Conservation (phyloP, 1,140 invertebrate genomes). For the Drosophila bocki region DNA sequence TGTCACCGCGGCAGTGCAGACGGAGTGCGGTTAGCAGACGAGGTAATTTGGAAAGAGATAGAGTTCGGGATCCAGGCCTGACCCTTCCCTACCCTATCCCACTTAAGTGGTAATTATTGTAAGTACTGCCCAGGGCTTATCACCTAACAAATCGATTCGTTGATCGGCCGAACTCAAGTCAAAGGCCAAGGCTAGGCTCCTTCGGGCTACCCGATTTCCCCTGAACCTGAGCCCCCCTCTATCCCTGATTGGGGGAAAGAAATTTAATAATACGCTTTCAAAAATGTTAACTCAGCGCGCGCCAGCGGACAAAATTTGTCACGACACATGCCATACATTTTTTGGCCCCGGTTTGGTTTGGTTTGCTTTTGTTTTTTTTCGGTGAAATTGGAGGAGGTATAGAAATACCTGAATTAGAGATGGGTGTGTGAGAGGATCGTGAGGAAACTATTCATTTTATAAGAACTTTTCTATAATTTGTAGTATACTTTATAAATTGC, state of each 20-base stretch:
- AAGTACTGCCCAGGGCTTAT: constrained; percentile 68
- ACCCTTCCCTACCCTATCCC: constrained; percentile 46
- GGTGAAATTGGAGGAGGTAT: constrained; percentile 23
- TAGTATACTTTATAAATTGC: neutral
- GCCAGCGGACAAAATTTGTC: constrained; percentile 78
- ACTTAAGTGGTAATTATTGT: constrained; percentile 82
- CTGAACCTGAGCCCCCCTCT: constrained; percentile 1
- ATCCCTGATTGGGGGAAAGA: constrained; percentile 35
- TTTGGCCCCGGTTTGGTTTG: constrained; percentile 44
- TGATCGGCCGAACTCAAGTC: constrained; percentile 48
- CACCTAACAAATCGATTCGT: constrained; percentile 71
- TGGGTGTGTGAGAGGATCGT: constrained; percentile 6
- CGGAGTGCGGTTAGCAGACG: constrained; percentile 17
- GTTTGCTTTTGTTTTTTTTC: constrained; percentile 35
- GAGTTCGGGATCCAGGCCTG: constrained; percentile 27
- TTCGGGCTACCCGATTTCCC: constrained; percentile 22
- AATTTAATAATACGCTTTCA: constrained; percentile 80
- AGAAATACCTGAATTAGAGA: constrained; percentile 13
- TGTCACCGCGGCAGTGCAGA: constrained; percentile 47
- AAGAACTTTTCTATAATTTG: neutral
- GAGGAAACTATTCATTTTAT: too few species aligned
- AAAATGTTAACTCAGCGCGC: constrained; percentile 79
- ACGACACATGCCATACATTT: constrained; percentile 78
- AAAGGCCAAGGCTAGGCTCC: constrained; percentile 29
- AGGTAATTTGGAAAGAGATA: constrained; percentile 9